phyloP scores from a whole-genome alignment of 2,797 vertebrate genomes.

The Notolabrus celidotus region DNA sequence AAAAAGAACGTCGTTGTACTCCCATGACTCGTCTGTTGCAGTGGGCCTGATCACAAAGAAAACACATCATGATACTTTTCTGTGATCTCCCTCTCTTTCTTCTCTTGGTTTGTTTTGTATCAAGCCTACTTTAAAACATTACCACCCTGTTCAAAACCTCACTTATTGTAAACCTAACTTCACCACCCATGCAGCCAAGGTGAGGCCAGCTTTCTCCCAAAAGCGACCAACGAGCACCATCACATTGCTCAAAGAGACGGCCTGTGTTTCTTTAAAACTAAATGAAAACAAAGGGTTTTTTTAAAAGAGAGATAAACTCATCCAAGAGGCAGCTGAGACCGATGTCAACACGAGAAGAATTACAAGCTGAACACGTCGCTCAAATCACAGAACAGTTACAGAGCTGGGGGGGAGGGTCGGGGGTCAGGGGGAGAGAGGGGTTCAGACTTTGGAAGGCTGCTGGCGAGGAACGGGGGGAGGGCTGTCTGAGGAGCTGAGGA shows the following conservation, averaged over 20 bases:
- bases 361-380: conserved; percentile 87
- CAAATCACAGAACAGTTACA: conserved; percentile 89
- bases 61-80: conserved; percentile 36
- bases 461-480: conserved; percentile 65
- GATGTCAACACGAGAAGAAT: conserved; percentile 87
- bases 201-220: conserved; percentile 46
- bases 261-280: conserved; percentile 72
- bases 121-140: conserved; percentile 52
- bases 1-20: conserved; percentile 62
- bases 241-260: conserved; percentile 75
- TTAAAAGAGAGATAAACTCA: conserved; percentile 81
- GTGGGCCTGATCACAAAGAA: conserved; percentile 43
- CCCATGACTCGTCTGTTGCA: conserved; percentile 39
- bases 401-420: conserved; percentile 64
- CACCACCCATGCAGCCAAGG: conserved; percentile 48
- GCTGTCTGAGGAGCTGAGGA: conserved; percentile 77
- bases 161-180: conserved; percentile 73
- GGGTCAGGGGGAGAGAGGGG: conserved; percentile 60
- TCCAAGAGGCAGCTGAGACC: conserved; percentile 89
- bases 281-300: conserved; percentile 58
- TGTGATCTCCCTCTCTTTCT: conserved; percentile 21
- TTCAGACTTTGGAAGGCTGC: conserved; percentile 77
- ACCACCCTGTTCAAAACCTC: conserved; percentile 72
- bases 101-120: conserved; percentile 52
- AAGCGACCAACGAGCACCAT: conserved; percentile 72